phyloP scores from a whole-genome alignment of 2,888 invertebrate species.

The Apamea epomidion region DNA sequence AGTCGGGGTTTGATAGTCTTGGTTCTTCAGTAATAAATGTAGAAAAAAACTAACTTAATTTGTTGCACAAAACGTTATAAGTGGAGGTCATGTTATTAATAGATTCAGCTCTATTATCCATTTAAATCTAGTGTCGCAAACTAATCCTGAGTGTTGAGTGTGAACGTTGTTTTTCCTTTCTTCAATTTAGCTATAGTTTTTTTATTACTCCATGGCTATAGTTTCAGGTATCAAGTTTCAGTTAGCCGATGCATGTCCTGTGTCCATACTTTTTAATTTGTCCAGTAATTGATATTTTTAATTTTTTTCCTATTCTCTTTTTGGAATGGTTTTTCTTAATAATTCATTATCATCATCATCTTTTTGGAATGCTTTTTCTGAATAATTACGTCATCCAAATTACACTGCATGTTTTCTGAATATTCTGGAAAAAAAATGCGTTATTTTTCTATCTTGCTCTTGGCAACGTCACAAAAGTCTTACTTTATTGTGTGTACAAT shows the following conservation, averaged over 20 bases:
- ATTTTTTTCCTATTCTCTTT: not conserved
- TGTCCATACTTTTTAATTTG: not conserved
- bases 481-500: conserved; percentile 2
- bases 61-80: not conserved
- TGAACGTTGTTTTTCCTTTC: not conserved
- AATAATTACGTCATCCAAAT: not conserved
- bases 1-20: not conserved
- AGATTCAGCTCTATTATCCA: not conserved
- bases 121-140: not conserved
- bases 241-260: not conserved
- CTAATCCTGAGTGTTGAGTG: not conserved
- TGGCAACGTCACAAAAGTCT: conserved; percentile 10
- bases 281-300: not conserved
- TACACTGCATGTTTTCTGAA: not conserved
- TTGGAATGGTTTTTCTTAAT: not conserved
- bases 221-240: not conserved
- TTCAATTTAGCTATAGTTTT: not conserved
- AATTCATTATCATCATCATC: not conserved
- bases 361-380: not conserved
- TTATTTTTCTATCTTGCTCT: not conserved
- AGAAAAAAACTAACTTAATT: not conserved
- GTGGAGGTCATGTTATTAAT: not conserved
- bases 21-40: not conserved
- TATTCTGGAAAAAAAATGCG: not conserved
- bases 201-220: not conserved